Evolutionary conservation across 2,113 vertebrate species (phyloP), one percentile per base, ranked within the genome.

Genomic region (Gymnarchus niloticus): DNA sequence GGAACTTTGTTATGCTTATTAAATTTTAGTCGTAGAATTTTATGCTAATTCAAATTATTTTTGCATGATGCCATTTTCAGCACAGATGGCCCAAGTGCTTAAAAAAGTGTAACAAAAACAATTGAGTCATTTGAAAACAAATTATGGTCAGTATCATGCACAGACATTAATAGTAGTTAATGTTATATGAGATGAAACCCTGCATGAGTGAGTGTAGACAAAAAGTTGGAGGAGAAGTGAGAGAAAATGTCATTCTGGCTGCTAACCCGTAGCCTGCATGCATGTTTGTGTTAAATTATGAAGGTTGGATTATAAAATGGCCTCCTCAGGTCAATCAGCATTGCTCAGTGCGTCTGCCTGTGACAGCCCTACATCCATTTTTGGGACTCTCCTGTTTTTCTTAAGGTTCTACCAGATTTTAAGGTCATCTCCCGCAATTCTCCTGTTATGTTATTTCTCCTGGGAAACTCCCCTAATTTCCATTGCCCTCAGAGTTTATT

Each of bases 51-150:
- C 41, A 33, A 17, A 17, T 69, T 17, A 69, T 69, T 69, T 65
- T 37, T 69, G 37, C 61, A 69, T 41, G 33, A 12, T 73, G 33
- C 65, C 65, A 19, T 73, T 28, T 73, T 1, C 33, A 73, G 14
- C 33, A n/a, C n/a, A 73, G 33, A 73, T 21, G 65, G 65, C 65
- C 33, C 65, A 73, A 19, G 41, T 73, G 65, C 65, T 73, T 73
- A 73, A 73, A 41, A 69, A 69, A 28, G 61, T 69, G 28, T 69
- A 14, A 69, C 14, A 9, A 73, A 37, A 73, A 73, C 33, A 73
- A n/a, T n/a, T 17, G 5, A 73, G 65, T 73, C 65, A 73, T 37
- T 73, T 73, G 65, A 28, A 73, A 73, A 73, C 65, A 73, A 73
- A 73, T 73, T 73, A 73, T 37, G 65, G 65, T 73, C 65, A 73